Evolutionary conservation across 2,888 invertebrate species (phyloP), one percentile per base, ranked within the genome.

Genomic region (Rosalia funebris): DNA sequence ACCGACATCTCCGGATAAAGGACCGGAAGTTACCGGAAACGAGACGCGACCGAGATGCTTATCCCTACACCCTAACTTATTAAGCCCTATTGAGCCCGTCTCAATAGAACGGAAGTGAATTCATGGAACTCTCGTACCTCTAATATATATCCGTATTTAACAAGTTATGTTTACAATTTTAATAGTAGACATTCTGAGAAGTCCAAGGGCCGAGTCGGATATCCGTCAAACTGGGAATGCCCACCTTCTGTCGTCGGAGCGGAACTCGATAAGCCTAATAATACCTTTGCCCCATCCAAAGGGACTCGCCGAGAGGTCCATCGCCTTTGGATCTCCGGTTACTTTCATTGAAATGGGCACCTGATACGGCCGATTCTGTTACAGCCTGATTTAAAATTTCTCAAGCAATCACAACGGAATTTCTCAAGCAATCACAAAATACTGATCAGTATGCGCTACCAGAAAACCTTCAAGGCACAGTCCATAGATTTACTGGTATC

Each of bases 91-190:
- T 75, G 74, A 75, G 60, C 63, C 48, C 47, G 52, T 25, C 61
- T 75, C 70, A 74, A 75, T 72, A 69, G 73, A 65, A 66, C 72
- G 75, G 75, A 75, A 75, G 71, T 73, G 73, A 70, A 73, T 73
- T 74, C 67, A 71, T 58, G 52, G 64, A 55, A 56, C 45, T 53
- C 50, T 37, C 37, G 37, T 50, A 50, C 50, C 19, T 44, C 44
- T 44, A 44, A 44, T 50, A 47, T 34, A 34, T 47, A 47, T 47
- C 47, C 47, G 36, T 15, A 60, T 63, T 69, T 62, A 63, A 65
- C 62, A 62, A 60, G 48, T 63, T 61, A 67, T 70, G 66, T 70
- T 65, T 68, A 68, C 64, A 59, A 65, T 68, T 56, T 60, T 60
- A 60, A 65, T 58, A 66, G 62, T 63, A 60, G 53, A 62, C 62